Conservation (phyloP, 2,888 invertebrate species). For the Scaptomyza cyrtandrae region DNA sequence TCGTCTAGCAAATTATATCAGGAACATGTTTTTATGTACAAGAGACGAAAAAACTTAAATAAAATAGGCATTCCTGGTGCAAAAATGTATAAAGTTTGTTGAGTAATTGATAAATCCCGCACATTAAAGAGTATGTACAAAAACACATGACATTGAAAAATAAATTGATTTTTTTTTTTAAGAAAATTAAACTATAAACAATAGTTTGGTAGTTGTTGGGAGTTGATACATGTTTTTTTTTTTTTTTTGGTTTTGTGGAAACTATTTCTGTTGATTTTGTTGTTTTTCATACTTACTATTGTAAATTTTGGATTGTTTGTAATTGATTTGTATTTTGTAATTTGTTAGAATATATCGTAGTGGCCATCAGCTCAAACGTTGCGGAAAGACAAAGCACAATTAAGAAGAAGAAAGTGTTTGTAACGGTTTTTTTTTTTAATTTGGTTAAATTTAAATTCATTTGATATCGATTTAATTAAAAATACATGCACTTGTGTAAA, state of each 20-base stretch:
- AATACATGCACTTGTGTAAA: slow-evolving; percentile 48
- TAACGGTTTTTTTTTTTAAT: slow-evolving; percentile 55
- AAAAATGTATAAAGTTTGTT: slow-evolving; percentile 30
- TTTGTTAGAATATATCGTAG: slow-evolving; percentile 83
- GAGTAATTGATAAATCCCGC: slow-evolving; percentile 42
- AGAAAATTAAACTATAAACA: slow-evolving; percentile 55
- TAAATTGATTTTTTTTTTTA: slow-evolving; percentile 15
- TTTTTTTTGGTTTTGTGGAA: slow-evolving; percentile 33
- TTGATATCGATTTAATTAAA: slow-evolving; percentile 34
- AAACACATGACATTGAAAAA: slow-evolving; percentile 34
- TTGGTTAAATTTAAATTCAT: slow-evolving; percentile 49
- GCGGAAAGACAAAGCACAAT: slow-evolving; percentile 85
- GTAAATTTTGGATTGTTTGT: slow-evolving; percentile 80
- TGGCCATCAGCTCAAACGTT: slow-evolving; percentile 85
- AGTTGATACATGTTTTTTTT: slow-evolving; percentile 16
- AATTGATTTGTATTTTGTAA: slow-evolving; percentile 80
- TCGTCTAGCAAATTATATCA: slow-evolving; percentile 18
- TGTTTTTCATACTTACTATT: slow-evolving; percentile 84
- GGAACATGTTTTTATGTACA: slow-evolving; percentile 11
- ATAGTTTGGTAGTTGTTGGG: slow-evolving; percentile 52
- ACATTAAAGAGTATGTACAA: slow-evolving; percentile 38
- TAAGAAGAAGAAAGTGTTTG: slow-evolving; percentile 81
- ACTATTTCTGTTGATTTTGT: slow-evolving; percentile 48
- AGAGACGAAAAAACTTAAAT: slow-evolving; percentile 17
- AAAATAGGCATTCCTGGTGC: slow-evolving; percentile 36